A percentile compares a stretch with the other conserved stretches of the same genome.
phyloP scores from a whole-genome alignment of 1,140 invertebrate genomes.

The Megathymus violae region DNA sequence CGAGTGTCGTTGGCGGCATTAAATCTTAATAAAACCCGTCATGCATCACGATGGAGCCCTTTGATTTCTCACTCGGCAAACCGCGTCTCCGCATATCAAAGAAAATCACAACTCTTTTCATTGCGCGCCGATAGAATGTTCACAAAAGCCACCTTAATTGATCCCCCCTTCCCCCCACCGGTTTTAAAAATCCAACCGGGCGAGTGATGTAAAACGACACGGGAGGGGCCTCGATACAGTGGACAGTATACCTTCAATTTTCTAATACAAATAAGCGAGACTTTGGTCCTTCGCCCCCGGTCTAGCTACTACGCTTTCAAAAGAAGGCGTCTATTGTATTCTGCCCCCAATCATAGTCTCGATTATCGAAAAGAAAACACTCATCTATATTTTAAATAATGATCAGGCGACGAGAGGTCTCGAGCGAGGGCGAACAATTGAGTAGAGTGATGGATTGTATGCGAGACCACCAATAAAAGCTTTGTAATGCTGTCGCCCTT shows the following conservation, averaged over 20 bases:
- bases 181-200: slow-evolving; percentile 61
- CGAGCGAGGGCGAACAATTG: slow-evolving; percentile 63
- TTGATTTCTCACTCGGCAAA: slow-evolving; percentile 83
- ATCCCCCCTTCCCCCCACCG: slow-evolving; percentile 64
- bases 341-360: slow-evolving; percentile 77
- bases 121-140: slow-evolving; percentile 81
- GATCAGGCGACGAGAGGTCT: slow-evolving; percentile 65
- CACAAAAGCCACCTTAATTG: slow-evolving; percentile 78
- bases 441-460: slow-evolving; percentile 66
- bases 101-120: slow-evolving; percentile 84
- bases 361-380: slow-evolving; percentile 83
- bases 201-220: slow-evolving; percentile 42
- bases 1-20: slow-evolving; percentile 81
- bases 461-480: slow-evolving; percentile 61
- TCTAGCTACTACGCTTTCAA: slow-evolving; percentile 64
- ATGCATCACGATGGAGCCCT: slow-evolving; percentile 77
- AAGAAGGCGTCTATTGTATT: slow-evolving; percentile 69
- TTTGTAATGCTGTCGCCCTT: slow-evolving; percentile 61
- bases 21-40: slow-evolving; percentile 83
- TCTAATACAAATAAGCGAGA: slow-evolving; percentile 80
- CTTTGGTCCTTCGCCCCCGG: slow-evolving; percentile 57
- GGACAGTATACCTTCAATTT: slow-evolving; percentile 80
- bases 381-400: slow-evolving; percentile 83
- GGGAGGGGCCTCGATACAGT: slow-evolving; percentile 60
- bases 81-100: slow-evolving; percentile 80